These are phyloP conservation scores for Ommatoiulus sabulosus DNA, from an alignment of 2,888 invertebrate species.

Conservation along the genomic window DNA sequence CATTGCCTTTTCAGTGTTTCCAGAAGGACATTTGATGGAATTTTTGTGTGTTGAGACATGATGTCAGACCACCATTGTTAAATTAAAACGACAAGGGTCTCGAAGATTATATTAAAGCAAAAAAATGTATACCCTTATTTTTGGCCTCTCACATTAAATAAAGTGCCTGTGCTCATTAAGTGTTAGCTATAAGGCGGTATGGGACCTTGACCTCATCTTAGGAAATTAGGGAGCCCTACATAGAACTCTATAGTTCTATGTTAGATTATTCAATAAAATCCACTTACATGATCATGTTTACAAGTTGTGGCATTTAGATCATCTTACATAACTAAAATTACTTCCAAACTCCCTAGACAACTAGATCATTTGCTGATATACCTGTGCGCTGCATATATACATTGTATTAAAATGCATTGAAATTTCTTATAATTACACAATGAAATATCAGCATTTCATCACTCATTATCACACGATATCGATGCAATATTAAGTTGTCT, in stretches of 20 bases:
- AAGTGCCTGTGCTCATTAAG: background rate
- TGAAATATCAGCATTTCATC: too few species aligned
- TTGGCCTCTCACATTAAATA: background rate
- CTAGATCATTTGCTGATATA: too few species aligned
- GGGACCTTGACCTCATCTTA: background rate
- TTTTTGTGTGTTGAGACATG: background rate
- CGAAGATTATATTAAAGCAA: background rate
- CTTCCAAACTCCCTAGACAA: background rate
- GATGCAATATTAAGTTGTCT: too few species aligned
- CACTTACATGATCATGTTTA: background rate
- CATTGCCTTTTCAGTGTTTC: background rate
- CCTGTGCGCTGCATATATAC: too few species aligned
- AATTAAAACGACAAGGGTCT: background rate
- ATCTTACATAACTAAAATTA: background rate
- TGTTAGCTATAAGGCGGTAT: background rate
- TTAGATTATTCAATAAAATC: background rate
- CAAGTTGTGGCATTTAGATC: background rate
- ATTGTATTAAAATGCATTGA: too few species aligned
- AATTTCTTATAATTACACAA: too few species aligned
- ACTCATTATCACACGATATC: too few species aligned
- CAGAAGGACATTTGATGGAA: background rate
- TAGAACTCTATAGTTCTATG: background rate
- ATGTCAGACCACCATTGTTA: background rate
- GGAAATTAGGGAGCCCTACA: background rate
- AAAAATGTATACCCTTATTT: background rate